Percentiles rank a stretch among this genome's conserved stretches.
Conservation (phyloP, 2,888 invertebrate species). For the Crepidodera aurea region DNA sequence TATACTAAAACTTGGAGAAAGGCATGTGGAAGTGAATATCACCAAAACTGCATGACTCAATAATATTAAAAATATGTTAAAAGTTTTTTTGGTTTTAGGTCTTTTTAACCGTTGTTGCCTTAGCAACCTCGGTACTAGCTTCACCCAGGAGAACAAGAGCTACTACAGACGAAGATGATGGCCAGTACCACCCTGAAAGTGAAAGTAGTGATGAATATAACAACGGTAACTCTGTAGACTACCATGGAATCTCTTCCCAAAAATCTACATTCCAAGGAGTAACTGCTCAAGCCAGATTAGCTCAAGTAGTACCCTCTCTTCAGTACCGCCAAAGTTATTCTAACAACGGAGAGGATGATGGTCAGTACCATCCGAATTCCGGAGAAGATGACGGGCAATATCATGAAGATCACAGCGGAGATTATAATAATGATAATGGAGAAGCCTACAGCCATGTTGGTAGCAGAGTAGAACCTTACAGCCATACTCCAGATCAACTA, state of each 20-base stretch:
- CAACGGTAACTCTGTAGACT: background rate
- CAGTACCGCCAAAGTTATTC: too few relatives aligned
- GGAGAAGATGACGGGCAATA: constrained; percentile 54
- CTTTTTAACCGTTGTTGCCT: background rate
- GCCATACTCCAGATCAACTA: background rate
- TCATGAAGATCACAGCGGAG: constrained; percentile 63
- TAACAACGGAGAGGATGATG: background rate
- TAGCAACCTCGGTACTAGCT: background rate
- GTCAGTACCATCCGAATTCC: constrained; percentile 26
- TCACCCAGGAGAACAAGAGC: background rate
- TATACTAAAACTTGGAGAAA: too few relatives aligned
- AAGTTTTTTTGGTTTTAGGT: background rate
- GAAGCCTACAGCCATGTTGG: background rate
- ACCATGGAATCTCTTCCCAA: background rate
- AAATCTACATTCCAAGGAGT: too few relatives aligned
- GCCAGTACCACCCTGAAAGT: constrained; percentile 4
- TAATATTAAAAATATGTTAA: too few relatives aligned
- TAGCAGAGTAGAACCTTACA: background rate
- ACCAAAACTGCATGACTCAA: too few relatives aligned
- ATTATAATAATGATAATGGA: constrained; percentile 47
- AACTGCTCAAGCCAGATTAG: too few relatives aligned
- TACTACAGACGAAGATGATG: background rate
- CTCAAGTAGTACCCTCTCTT: too few relatives aligned
- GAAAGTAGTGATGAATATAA: background rate
- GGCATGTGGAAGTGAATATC: too few relatives aligned